These are phyloP conservation scores for Panurus biarmicus DNA, from an alignment of 2,113 vertebrate species.

Conservation along the genomic window DNA sequence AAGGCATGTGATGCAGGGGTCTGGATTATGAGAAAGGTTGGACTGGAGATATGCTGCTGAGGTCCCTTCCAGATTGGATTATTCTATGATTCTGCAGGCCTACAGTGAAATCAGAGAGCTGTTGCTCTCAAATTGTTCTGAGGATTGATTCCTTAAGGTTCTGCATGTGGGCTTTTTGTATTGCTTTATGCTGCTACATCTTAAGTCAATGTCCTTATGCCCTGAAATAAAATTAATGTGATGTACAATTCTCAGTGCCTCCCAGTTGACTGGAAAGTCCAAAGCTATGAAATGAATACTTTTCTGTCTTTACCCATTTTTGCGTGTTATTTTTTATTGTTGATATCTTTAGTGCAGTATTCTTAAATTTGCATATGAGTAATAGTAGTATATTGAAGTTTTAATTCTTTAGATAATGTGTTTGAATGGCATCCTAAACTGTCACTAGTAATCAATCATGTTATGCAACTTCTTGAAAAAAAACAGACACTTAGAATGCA, in stretches of 20 bases:
- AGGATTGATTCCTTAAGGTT: neutral
- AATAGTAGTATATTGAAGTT: neutral
- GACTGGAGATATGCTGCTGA: neutral
- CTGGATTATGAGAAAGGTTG: neutral
- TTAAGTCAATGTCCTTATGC: neutral
- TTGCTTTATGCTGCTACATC: neutral
- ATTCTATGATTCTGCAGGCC: neutral
- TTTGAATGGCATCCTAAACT: neutral
- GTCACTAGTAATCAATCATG: neutral
- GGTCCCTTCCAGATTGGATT: neutral
- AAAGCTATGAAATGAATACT: too few relatives aligned
- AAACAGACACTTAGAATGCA: neutral
- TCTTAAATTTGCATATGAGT: neutral
- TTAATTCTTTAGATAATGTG: neutral
- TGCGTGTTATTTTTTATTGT: accelerated
- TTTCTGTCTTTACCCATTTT: too few relatives aligned
- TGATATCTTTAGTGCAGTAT: neutral
- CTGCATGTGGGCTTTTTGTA: neutral
- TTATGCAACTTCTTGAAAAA: neutral
- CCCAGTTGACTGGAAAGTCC: too few relatives aligned
- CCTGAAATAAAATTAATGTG: too few relatives aligned
- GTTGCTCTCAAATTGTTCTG: neutral
- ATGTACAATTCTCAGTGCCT: too few relatives aligned
- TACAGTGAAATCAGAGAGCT: neutral
- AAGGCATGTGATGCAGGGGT: neutral